phyloP scores from a whole-genome alignment of 2,888 invertebrate genomes.

The Apocheima hispidaria region DNA sequence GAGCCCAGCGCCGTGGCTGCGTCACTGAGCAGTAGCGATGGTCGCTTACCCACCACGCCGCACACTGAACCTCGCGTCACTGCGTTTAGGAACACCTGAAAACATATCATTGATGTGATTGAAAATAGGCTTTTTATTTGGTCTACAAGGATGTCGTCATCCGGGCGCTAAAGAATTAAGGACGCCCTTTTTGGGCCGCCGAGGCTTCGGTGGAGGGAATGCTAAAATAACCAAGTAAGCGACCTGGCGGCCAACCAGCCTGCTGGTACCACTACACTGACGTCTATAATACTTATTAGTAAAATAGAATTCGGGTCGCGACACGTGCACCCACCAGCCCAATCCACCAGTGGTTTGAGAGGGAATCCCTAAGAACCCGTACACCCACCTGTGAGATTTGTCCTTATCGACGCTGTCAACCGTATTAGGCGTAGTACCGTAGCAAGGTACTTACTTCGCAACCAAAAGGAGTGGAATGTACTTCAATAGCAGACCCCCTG shows the following conservation, averaged over 20 bases:
- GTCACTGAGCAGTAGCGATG: slow-evolving; percentile 85
- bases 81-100: slow-evolving; percentile 84
- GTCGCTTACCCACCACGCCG: slow-evolving; percentile 81
- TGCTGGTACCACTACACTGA: no score
- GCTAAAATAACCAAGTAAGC: no score
- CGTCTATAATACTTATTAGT: no score
- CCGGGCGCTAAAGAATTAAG: not conserved
- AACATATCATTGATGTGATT: not conserved
- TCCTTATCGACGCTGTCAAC: not conserved
- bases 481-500: slow-evolving; percentile 69
- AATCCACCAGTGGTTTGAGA: no score
- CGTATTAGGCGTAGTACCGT: not conserved
- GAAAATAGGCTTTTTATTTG: not conserved
- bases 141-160: not conserved
- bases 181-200: no score
- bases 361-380: no score
- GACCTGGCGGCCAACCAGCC: no score
- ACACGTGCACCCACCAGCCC: no score
- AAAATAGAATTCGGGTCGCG: no score
- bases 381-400: no score
- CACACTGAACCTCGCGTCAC: slow-evolving; percentile 86
- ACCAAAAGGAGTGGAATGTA: slow-evolving; percentile 80
- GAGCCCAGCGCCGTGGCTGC: slow-evolving; percentile 86
- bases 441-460: slow-evolving; percentile 64
- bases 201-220: no score